phyloP scores from a whole-genome alignment of 1,140 invertebrate genomes.

The Diabrotica virgifera region DNA sequence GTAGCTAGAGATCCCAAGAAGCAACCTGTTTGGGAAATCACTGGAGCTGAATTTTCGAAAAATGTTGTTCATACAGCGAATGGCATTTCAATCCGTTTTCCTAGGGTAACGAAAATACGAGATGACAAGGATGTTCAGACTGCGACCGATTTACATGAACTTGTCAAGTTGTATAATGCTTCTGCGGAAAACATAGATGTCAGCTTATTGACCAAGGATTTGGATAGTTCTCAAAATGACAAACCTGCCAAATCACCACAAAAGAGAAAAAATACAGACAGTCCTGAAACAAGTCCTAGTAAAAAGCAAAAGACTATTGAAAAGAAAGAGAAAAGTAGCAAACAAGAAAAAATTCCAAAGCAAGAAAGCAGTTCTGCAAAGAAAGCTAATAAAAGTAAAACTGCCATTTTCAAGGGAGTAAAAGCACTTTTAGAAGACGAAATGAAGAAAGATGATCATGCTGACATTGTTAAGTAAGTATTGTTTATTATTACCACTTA shows the following conservation, averaged over 20 bases:
- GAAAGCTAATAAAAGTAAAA: background rate
- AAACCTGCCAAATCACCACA: conserved; percentile 19
- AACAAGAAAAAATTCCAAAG: background rate
- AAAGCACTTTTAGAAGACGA: conserved; percentile 25
- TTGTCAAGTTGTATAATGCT: conserved; percentile 63
- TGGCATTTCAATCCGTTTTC: conserved; percentile 91
- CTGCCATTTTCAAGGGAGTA: conserved; percentile 28
- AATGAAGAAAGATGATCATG: conserved; percentile 14
- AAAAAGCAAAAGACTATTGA: conserved; percentile 18
- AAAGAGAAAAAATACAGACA: conserved; percentile 11
- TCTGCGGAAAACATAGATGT: conserved; percentile 68
- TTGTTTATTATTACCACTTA: too few species aligned
- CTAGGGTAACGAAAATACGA: conserved; percentile 79
- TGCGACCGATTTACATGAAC: conserved; percentile 75
- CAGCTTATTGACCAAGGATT: conserved; percentile 55
- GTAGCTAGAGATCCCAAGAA: conserved; percentile 78
- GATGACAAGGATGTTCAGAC: conserved; percentile 81
- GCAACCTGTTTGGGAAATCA: conserved; percentile 92
- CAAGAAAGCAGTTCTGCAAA: background rate
- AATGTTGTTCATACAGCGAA: conserved; percentile 84
- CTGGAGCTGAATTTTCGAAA: conserved; percentile 88
- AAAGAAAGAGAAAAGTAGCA: background rate
- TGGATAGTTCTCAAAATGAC: conserved; percentile 44
- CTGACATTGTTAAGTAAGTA: conserved; percentile 24
- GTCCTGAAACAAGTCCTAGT: background rate